These are phyloP conservation scores for Acrobeloides nanus DNA, from an alignment of 2,888 invertebrate species.

Conservation along the genomic window DNA sequence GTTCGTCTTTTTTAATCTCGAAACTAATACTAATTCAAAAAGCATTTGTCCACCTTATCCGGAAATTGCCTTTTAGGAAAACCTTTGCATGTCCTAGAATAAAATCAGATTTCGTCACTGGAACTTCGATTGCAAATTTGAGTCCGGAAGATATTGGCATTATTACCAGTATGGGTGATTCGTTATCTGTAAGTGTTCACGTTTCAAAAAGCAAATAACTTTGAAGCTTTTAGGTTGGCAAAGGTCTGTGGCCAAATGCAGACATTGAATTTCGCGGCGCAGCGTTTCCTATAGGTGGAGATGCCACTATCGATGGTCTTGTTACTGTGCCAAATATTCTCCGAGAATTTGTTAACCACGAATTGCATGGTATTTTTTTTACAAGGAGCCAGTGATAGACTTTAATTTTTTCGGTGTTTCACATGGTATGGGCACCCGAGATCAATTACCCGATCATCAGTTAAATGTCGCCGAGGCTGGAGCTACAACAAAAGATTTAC, in stretches of 20 bases:
- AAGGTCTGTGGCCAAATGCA: conserved; percentile 43
- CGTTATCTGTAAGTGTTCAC: conserved; percentile 36
- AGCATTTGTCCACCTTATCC: background rate
- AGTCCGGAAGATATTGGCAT: conserved; percentile 48
- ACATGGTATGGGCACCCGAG: conserved; percentile 45
- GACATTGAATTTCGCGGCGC: conserved; percentile 50
- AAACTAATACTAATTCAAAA: conserved; percentile 9
- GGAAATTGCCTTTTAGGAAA: conserved; percentile 26
- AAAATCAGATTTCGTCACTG: conserved; percentile 40
- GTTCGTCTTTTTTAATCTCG: too few species aligned
- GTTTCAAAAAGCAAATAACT: background rate
- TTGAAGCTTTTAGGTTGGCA: conserved; percentile 32
- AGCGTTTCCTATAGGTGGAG: conserved; percentile 48
- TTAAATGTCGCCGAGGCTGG: conserved; percentile 42
- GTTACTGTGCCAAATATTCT: conserved; percentile 51
- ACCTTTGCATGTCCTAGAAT: conserved; percentile 41
- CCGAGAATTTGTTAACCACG: conserved; percentile 40
- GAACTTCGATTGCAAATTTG: conserved; percentile 39
- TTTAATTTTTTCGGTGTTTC: conserved; percentile 26
- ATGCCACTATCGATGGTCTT: conserved; percentile 52
- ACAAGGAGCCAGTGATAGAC: background rate
- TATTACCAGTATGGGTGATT: conserved; percentile 51
- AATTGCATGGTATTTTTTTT: conserved; percentile 13
- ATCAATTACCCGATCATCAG: conserved; percentile 45
- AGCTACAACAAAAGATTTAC: conserved; percentile 35